Conservation (phyloP, 1,140 invertebrate species). For the Caenorhabditis remanei region DNA sequence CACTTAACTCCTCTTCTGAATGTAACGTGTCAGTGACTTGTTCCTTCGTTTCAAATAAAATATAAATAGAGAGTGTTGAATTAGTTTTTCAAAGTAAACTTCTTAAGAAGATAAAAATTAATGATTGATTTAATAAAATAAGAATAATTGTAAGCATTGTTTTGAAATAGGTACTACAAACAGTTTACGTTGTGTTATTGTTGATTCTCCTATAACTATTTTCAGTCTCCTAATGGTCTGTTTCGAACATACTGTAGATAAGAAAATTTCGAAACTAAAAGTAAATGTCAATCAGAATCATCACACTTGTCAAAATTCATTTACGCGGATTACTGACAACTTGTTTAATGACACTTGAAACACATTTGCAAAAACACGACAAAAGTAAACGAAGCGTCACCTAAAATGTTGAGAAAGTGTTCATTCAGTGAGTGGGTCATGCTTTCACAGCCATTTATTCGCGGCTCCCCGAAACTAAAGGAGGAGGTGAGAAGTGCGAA, state of each 20-base stretch:
- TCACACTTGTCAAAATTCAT: neutral
- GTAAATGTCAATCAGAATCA: neutral
- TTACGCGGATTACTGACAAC: neutral
- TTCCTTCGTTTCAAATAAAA: too few species aligned
- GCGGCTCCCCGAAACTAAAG: conserved; percentile 10
- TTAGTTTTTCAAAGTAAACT: too few species aligned
- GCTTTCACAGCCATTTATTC: conserved; percentile 52
- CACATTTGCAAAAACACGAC: neutral
- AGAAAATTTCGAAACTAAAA: neutral
- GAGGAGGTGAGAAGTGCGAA: conserved; percentile 50
- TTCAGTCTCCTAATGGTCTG: too few species aligned
- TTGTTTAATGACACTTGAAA: neutral
- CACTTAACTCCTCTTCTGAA: too few species aligned
- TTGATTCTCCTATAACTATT: too few species aligned
- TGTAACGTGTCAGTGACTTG: too few species aligned
- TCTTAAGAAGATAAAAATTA: too few species aligned
- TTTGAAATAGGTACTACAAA: too few species aligned
- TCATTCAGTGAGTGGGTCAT: conserved; percentile 42
- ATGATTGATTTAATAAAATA: too few species aligned
- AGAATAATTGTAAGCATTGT: too few species aligned
- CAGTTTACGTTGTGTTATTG: too few species aligned
- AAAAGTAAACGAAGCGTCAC: conserved; percentile 19
- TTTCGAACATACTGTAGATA: neutral
- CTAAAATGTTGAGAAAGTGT: conserved; percentile 53
- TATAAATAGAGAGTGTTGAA: too few species aligned